Evolutionary conservation across 2,113 vertebrate genomes (phyloP).

Genomic region (Bostrychus sinensis): DNA sequence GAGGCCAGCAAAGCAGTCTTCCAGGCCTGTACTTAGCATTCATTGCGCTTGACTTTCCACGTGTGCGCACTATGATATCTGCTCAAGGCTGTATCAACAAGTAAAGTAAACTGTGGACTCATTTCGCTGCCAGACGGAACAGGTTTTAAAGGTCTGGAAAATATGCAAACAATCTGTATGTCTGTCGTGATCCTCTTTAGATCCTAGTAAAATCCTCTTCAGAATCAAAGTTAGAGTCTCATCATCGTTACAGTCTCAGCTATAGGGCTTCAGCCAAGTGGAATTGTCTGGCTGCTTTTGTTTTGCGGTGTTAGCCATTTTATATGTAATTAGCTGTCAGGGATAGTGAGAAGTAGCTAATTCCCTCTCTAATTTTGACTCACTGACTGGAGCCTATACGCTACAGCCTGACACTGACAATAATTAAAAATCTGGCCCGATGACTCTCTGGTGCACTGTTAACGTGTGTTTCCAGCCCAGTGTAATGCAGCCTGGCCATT

Average conservation of each 20-base stretch:
- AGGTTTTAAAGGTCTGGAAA: conserved; percentile 46
- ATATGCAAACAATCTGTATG: conserved; percentile 44
- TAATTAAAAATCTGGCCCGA: conserved; percentile 76
- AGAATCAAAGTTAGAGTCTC: conserved; percentile 45
- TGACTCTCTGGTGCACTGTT: conserved; percentile 54
- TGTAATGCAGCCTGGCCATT: conserved; percentile 42
- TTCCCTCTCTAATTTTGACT: conserved; percentile 64
- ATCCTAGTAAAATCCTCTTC: conserved; percentile 30
- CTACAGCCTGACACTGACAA: conserved; percentile 72
- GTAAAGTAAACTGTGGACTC: conserved; percentile 22
- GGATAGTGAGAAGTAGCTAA: conserved; percentile 66
- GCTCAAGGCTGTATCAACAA: conserved; percentile 51
- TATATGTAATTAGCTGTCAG: conserved; percentile 78
- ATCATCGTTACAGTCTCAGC: conserved; percentile 30
- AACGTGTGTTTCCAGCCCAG: conserved; percentile 63
- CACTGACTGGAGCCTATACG: conserved; percentile 46
- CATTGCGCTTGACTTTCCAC: conserved; percentile 47
- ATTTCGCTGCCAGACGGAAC: conserved; percentile 37
- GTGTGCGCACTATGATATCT: conserved; percentile 32
- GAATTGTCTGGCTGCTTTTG: conserved; percentile 64
- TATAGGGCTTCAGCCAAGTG: conserved; percentile 40
- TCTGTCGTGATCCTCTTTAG: conserved; percentile 8
- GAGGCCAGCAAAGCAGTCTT: conserved; percentile 39
- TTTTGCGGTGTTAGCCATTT: conserved; percentile 68
- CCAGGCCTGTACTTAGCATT: conserved; percentile 40